A percentile compares a stretch with the other conserved stretches of the same genome.
These are phyloP conservation scores for Crotophaga sulcirostris DNA, from an alignment of 2,113 vertebrate genomes.

Conservation along the genomic window DNA sequence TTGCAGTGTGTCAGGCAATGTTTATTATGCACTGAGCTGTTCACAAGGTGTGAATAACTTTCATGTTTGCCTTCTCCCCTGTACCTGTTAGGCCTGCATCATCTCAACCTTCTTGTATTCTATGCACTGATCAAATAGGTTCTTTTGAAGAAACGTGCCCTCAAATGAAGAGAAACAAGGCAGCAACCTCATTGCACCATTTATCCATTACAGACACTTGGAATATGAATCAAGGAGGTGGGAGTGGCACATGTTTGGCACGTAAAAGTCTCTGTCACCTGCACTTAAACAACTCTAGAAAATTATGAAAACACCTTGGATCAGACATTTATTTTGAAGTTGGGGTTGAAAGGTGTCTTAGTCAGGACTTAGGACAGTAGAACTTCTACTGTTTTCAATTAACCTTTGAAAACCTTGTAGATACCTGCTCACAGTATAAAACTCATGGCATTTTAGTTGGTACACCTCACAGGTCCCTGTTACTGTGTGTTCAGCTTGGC, in stretches of 20 bases:
- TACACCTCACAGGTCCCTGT: background rate
- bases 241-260: background rate
- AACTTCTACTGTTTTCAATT: background rate
- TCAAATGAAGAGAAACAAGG: background rate
- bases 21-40: background rate
- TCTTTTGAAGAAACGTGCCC: background rate
- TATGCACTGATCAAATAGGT: background rate
- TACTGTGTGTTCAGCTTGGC: background rate
- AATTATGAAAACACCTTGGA: background rate
- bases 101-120: background rate
- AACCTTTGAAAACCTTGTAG: background rate
- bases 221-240: background rate
- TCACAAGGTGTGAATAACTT: background rate
- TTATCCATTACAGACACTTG: background rate
- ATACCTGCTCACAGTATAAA: background rate
- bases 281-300: background rate
- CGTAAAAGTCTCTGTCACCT: background rate
- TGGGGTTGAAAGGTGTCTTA: background rate
- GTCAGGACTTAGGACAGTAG: background rate
- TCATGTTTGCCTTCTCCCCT: background rate
- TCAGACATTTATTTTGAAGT: background rate
- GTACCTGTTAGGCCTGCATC: background rate
- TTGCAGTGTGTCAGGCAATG: rapidly evolving
- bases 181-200: background rate
- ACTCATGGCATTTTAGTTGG: background rate